These are phyloP conservation scores for Bedellia somnulentella DNA, from an alignment of 2,888 invertebrate genomes.

Conservation along the genomic window DNA sequence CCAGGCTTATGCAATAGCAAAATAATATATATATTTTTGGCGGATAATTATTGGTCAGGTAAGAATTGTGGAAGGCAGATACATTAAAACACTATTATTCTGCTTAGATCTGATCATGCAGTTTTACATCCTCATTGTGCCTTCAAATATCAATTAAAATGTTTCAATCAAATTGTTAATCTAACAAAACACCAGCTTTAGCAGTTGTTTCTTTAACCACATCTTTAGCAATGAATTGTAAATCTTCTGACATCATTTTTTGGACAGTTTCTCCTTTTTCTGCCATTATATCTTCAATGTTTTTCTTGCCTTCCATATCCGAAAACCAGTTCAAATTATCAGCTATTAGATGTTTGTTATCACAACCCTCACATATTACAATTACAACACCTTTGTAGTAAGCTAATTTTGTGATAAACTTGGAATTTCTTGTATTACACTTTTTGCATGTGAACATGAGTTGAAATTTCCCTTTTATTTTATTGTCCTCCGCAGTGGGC, in stretches of 20 bases:
- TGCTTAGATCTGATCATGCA: too few species aligned
- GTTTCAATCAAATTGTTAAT: too few species aligned
- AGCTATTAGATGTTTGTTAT: constrained; percentile 91
- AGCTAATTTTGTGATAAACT: constrained; percentile 81
- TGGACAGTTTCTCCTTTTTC: constrained; percentile 83
- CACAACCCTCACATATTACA: constrained; percentile 84
- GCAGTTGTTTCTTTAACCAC: constrained; percentile 17
- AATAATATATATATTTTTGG: too few species aligned
- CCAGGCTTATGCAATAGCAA: too few species aligned
- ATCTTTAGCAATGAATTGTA: constrained; percentile 49
- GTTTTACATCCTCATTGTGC: too few species aligned
- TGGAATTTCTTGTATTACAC: constrained; percentile 74
- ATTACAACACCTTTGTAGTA: constrained; percentile 91
- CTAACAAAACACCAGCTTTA: too few species aligned
- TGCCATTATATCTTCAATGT: constrained; percentile 88
- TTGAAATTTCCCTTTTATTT: constrained; percentile 62
- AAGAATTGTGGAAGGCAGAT: too few species aligned
- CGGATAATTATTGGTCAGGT: too few species aligned
- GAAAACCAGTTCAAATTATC: constrained; percentile 96
- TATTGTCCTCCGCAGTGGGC: constrained; percentile 18
- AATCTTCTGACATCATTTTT: constrained; percentile 48
- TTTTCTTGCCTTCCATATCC: constrained; percentile 73
- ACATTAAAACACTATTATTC: too few species aligned
- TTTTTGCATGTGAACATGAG: constrained; percentile 88
- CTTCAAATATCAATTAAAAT: too few species aligned